Base-by-base conservation (phyloP, 2,113 vertebrate species). In the Pseudorectes ferrugineus region DNA sequence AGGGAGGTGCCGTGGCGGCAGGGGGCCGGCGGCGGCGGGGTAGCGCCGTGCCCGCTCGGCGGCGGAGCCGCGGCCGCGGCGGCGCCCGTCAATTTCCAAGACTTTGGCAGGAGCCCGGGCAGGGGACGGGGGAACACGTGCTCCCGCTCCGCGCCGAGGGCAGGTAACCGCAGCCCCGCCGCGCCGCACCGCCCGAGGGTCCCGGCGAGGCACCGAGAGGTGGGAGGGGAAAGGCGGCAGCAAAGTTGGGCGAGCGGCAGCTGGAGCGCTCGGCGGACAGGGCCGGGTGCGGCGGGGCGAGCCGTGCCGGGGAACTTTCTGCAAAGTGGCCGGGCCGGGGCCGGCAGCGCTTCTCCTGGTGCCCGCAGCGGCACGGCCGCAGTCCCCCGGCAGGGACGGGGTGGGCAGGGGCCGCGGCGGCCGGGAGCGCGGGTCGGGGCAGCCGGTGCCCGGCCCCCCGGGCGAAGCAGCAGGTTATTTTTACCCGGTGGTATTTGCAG, bases 401-500 rank as follows among this genome's bases (percentile, higher is more conserved):
- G n/a, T n/a, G n/a, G n/a, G n/a, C n/a, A n/a, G n/a, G n/a, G n/a
- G n/a, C n/a, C n/a, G n/a, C n/a, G n/a, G n/a, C n/a, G n/a, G n/a
- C n/a, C n/a, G n/a, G n/a, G n/a, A n/a, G n/a, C n/a, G n/a, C n/a
- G n/a, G n/a, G n/a, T n/a, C n/a, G n/a, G n/a, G n/a, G n/a, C n/a
- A n/a, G n/a, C n/a, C n/a, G 42, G 95, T 95, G 93, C 93, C 95
- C 96, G 96, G 73, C 75, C 86, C 73, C 81, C 71, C 68, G 57
- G 62, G 38, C 58, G 42, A 77, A 92, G 91, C 81, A 70, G 89
- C 93, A 42, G 88, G 97, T 97, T 97, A 97, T 98, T 97, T 97
- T 97, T 98, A 98, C 96, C 95, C 96, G 90, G 95, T 97, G 97
- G 97, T 96, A 98, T 98, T 95, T 97, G 94, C 79, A 97, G 96